Base-by-base conservation (phyloP, 2,113 vertebrate species). In the Cisticola juncidis region DNA sequence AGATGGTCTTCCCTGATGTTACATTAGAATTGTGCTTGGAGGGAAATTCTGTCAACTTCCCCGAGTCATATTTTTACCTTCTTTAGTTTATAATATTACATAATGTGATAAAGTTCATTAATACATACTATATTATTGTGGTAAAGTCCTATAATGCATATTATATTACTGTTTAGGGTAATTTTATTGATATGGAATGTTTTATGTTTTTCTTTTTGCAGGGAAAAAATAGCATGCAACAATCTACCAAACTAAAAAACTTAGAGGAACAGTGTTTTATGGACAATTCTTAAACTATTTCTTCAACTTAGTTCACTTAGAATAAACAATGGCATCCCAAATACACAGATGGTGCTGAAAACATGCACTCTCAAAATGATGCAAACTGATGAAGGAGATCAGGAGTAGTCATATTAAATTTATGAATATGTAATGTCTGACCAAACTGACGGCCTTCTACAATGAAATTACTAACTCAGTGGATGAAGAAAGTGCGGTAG, bases 1-100 rank as follows among this genome's bases (percentile, higher is more conserved):
- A 96, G 94, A 95, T 95, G 94, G 95, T n/a, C 48, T 54, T 89
- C 53, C 81, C 94, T 89, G 83, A 81, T 79, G 61, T 76, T 95
- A 81, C 33, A 79, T 48, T 65, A 74, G 69, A 92, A 91, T 48
- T 42, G 28, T 76, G 86, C 84, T 96, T 89, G 69, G 14, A 96
- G 91, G 84, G 53, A 91, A 94, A 89, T 78, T 61, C 91, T 95
- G 73, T 76, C 73, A 76, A 57, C 14, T 76, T 65, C 53, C 70
- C 40, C 9, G 12, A 76, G 36, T 58, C 14, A 76, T 57, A 50
- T 38, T 87, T 92, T 86, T 85, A 21, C 25, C 24, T 76, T 89
- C 81, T 81, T 90, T 91, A 78, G 33, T 93, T 92, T 66, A 70
- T 94, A 92, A 86, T 78, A 92, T 35, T 84, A 72, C 45, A 25